Conservation (phyloP, 2,113 vertebrate species). For the Takifugu bimaculatus region DNA sequence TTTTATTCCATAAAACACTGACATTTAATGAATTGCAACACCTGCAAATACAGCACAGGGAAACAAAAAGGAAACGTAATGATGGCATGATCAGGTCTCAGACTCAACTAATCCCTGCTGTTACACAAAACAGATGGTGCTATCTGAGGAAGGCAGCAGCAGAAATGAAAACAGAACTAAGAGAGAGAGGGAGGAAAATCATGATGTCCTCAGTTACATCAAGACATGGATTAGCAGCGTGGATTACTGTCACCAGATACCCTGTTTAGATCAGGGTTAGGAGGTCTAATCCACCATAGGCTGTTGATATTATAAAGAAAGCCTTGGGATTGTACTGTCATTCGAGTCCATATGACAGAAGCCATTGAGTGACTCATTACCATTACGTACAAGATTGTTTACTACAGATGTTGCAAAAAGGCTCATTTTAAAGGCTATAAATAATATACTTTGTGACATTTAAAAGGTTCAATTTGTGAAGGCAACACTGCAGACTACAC, state of each 20-base stretch:
- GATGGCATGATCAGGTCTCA: slow-evolving; percentile 40
- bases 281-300: slow-evolving; percentile 64
- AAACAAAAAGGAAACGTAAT: slow-evolving; percentile 25
- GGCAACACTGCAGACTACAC: background rate
- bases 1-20: background rate
- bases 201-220: slow-evolving; percentile 63
- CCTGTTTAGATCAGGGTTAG: slow-evolving; percentile 61
- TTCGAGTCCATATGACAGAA: slow-evolving; percentile 23
- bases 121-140: slow-evolving; percentile 54
- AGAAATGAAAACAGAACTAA: slow-evolving; percentile 30
- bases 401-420: slow-evolving; percentile 26
- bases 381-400: slow-evolving; percentile 1
- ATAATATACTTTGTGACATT: slow-evolving; percentile 21
- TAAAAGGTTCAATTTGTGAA: no score
- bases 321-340: slow-evolving; percentile 43
- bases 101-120: slow-evolving; percentile 52
- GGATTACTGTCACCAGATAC: slow-evolving; percentile 72
- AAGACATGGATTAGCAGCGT: slow-evolving; percentile 66
- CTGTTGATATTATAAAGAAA: slow-evolving; percentile 60
- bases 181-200: slow-evolving; percentile 34
- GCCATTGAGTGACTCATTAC: slow-evolving; percentile 16
- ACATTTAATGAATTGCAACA: background rate
- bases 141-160: slow-evolving; percentile 41
- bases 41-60: slow-evolving; percentile 10
- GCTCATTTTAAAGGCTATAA: slow-evolving; percentile 8